Base-by-base conservation (phyloP, 64 coral and sea anemone genomes). In the Pocillopora verrucosa region DNA sequence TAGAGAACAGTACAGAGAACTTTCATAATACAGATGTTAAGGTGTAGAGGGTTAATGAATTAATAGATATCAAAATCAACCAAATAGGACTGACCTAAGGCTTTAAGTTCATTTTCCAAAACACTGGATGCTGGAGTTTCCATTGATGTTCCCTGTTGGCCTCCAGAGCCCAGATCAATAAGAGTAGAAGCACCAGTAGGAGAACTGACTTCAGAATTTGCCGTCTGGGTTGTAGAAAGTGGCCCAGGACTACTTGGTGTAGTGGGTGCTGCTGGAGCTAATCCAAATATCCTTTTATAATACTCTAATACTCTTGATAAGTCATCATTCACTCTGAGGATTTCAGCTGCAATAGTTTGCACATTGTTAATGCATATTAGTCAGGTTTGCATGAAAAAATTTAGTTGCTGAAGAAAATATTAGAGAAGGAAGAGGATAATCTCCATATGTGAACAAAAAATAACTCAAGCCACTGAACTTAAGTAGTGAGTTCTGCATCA, bases 251-350 rank as follows among this genome's bases (percentile, higher is more conserved):
- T 34, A 74, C 45, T 17, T 84, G 56, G 17, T 19, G 89, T 62
- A 37, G 72, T 77, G 16, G 58, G 24, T 56, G 87, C 58, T 36
- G 24, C 74, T 15, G 86, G 78, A 16, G 86, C 61, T 76, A 60
- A 51, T 75, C 97, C 97, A 68, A 99, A 60, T 16, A 90, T 87
- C 56, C 87, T 90, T 19, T 89, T 78, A 72, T 99, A 99, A 38
- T 95, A 94, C 82, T 99, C 97, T 59, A 99, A 77, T 38, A 93
- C 97, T 88, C 88, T 88, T 65, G 97, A 92, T 61, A 99, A 75
- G 20, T 99, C 94, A 90, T 99, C 97, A 95, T 99, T 99, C 73
- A 91, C 97, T 61, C 72, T 86, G 11, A 98, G 80, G 76, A 98
- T 98, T 3, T 98, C 96, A 84, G 88, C 96, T 98, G 58, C 15